Base-by-base conservation (phyloP, 2,113 vertebrate genomes). In the Channa argus region DNA sequence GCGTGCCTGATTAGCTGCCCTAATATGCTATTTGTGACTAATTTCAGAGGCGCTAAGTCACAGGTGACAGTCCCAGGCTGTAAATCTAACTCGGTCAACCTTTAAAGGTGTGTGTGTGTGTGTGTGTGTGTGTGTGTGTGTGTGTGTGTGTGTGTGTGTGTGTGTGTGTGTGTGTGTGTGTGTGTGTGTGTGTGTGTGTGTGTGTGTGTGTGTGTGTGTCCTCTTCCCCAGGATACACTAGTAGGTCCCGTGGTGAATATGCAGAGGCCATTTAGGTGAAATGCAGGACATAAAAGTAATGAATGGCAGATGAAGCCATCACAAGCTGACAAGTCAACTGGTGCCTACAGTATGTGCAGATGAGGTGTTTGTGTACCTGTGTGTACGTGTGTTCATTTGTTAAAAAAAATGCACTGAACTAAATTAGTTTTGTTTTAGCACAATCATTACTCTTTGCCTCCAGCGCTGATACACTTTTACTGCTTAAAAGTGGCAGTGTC, bases 21-120 rank as follows among this genome's bases (percentile, higher is more conserved):
- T 99, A 97, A 98, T 98, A 95, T 96, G 96, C 97, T 97, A 97
- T 96, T 98, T 98, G 96, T 97, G 96, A 96, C 96, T 97, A 97
- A 97, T 98, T 99, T 96, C 96, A 93, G 93, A 95, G 94, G 94
- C 78, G 92, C 94, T 95, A 95, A 95, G 95, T 96, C 96, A 94
- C 96, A 98, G 96, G 96, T 98, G 96, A 96, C 94, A 93, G 95
- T 95, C 95, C 92, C 83, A 75, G 63, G 89, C 91, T 92, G 93
- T 98, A 97, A 98, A 98, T 97, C 96, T 90, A 79, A 84, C 87
- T 77, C 80, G 86, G 92, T 74, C 77, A 88, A 79, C 78, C 71
- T 91, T 79, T 85, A 88, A 89, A 82, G 44, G 68, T 9, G 5
- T 51, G 60, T 39, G 60, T 66, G 68, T 52, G 46, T 69, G 44